phyloP scores from a whole-genome alignment of 2,797 vertebrate species.

The Ispidina picta region DNA sequence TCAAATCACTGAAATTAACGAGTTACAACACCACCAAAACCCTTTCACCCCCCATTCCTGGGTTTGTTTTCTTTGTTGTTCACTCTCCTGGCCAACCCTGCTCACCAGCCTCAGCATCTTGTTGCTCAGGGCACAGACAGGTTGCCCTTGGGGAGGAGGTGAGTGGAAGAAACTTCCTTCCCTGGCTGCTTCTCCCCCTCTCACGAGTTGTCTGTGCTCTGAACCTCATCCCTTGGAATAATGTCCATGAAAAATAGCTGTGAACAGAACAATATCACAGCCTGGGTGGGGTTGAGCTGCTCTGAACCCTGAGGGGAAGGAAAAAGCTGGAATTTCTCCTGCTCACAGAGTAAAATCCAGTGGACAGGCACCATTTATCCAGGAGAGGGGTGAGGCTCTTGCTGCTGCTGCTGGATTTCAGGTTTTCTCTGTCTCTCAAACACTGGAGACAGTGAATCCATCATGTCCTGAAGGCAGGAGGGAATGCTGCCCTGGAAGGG shows the following conservation, averaged over 20 bases:
- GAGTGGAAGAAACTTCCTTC: neutral
- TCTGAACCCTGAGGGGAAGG: neutral
- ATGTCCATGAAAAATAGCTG: neutral
- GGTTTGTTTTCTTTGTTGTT: rapidly evolving
- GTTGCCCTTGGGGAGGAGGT: neutral
- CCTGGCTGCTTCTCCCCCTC: neutral
- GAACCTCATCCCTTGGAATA: neutral
- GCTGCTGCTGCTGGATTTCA: neutral
- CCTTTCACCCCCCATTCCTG: rapidly evolving
- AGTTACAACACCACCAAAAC: rapidly evolving
- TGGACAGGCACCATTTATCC: too few species aligned
- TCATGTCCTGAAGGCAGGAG: neutral
- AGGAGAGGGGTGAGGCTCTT: neutral
- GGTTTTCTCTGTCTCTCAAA: neutral
- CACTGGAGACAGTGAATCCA: neutral
- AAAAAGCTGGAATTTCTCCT: neutral
- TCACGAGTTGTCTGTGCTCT: neutral
- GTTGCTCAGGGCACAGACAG: neutral
- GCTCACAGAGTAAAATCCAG: neutral
- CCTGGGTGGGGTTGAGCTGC: neutral
- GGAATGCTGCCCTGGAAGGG: neutral
- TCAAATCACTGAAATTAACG: neutral
- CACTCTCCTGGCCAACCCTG: neutral
- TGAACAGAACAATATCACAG: neutral
- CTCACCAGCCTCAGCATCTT: neutral